Conservation (phyloP, 2,797 vertebrate genomes). For the Furcifer pardalis region DNA sequence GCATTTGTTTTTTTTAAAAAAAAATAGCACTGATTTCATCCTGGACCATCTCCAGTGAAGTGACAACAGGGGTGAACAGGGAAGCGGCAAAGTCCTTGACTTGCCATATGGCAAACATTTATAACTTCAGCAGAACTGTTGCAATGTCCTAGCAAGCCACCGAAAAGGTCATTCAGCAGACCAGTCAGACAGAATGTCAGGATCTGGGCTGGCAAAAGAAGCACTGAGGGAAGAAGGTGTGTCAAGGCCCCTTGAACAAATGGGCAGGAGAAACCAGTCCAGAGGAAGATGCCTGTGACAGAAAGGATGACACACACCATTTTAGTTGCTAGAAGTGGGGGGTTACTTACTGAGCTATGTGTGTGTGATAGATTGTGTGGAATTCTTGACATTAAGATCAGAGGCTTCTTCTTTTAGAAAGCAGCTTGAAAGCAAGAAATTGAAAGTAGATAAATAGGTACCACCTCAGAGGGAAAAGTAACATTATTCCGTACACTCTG, state of each 20-base stretch:
- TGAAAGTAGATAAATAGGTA: too few species aligned
- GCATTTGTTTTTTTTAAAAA: slow-evolving; percentile 28
- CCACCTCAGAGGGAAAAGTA: too few species aligned
- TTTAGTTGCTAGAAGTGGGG: neutral
- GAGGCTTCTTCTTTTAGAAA: neutral
- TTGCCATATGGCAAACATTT: slow-evolving; percentile 9
- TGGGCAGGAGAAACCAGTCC: neutral
- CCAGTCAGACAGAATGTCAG: neutral
- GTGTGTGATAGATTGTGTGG: neutral
- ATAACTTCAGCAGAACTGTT: slow-evolving; percentile 24
- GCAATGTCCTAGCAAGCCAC: neutral
- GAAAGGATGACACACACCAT: neutral
- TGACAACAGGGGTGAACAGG: slow-evolving; percentile 24
- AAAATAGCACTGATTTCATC: slow-evolving; percentile 52
- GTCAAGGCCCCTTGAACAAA: neutral
- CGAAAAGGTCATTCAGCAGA: neutral
- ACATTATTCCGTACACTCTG: too few species aligned
- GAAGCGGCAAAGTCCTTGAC: slow-evolving; percentile 27
- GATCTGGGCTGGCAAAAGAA: neutral
- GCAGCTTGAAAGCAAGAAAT: too few species aligned
- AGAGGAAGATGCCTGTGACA: neutral
- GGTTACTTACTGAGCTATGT: neutral
- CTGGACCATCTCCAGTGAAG: slow-evolving; percentile 36
- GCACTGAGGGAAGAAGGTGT: neutral
- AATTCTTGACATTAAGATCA: neutral